Conservation (phyloP, 1,140 invertebrate species). For the Eciton burchellii region DNA sequence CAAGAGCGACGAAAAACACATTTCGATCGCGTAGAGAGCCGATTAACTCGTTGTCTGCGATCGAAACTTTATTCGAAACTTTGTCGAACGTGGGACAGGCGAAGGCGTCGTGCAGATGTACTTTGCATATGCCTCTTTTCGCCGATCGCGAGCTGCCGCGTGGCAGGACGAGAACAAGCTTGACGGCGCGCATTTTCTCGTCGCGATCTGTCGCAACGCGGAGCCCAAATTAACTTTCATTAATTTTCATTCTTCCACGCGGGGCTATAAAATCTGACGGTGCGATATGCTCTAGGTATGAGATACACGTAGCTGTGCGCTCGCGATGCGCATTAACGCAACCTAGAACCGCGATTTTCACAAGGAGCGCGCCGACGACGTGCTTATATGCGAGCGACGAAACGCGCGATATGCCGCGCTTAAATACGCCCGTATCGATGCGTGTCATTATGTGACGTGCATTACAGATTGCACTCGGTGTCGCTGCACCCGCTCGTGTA, state of each 20-base stretch:
- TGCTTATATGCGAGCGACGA: not conserved
- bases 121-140: constrained; percentile 13
- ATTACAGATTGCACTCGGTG: constrained; percentile 49
- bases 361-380: constrained; percentile 23
- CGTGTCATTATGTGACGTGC: constrained; percentile 60
- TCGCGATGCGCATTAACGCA: constrained; percentile 66
- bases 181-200: constrained; percentile 22
- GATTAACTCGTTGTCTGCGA: not conserved
- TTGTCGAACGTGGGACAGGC: not conserved
- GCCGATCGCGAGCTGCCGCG: not conserved
- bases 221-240: constrained; percentile 74
- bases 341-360: constrained; percentile 65
- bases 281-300: constrained; percentile 46
- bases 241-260: constrained; percentile 79
- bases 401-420: constrained; percentile 30
- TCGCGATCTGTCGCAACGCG: constrained; percentile 41
- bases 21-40: no score
- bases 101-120: not conserved
- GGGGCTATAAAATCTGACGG: constrained; percentile 71
- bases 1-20: not conserved
- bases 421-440: constrained; percentile 51
- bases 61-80: not conserved
- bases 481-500: constrained; percentile 34
- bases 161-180: not conserved
- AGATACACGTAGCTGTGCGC: constrained; percentile 31